A percentile compares a stretch with the other conserved stretches of the same genome.
Evolutionary conservation across 2,113 vertebrate species (phyloP).

Genomic region (Geococcyx californianus): DNA sequence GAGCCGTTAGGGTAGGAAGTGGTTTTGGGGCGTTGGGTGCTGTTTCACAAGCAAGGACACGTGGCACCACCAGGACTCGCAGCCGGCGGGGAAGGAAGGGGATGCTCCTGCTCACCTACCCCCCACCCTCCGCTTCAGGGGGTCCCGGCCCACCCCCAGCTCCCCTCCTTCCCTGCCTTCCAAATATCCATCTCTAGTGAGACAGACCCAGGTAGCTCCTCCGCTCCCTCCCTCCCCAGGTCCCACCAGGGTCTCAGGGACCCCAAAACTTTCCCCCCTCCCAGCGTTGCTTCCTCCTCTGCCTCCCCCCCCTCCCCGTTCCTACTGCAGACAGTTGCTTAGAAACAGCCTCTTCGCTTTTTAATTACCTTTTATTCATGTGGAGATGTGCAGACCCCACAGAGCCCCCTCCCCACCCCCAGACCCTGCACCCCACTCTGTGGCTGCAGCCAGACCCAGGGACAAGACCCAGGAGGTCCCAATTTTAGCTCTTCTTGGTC

Average conservation of each 20-base stretch:
- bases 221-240: accelerated
- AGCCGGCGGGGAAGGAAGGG: background rate
- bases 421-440: accelerated
- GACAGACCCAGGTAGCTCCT: background rate
- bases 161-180: background rate
- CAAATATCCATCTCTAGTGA: background rate
- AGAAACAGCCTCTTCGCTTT: background rate
- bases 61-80: background rate
- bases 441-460: background rate
- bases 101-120: background rate
- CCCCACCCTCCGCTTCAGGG: background rate
- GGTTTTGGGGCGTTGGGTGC: background rate
- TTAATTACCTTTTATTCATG: background rate
- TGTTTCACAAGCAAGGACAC: background rate
- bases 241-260: background rate
- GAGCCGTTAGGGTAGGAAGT: background rate
- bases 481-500: accelerated
- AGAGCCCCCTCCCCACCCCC: background rate
- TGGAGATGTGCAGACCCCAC: background rate
- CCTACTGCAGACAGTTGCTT: slow-evolving; percentile 50
- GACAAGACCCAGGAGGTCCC: background rate
- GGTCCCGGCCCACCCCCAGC: accelerated
- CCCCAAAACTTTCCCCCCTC: background rate
- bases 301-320: background rate
- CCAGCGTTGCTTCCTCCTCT: background rate